Evolutionary conservation across 2,113 vertebrate species (phyloP), one percentile per base, ranked within the genome.

Genomic region (Nycticorax nycticorax): DNA sequence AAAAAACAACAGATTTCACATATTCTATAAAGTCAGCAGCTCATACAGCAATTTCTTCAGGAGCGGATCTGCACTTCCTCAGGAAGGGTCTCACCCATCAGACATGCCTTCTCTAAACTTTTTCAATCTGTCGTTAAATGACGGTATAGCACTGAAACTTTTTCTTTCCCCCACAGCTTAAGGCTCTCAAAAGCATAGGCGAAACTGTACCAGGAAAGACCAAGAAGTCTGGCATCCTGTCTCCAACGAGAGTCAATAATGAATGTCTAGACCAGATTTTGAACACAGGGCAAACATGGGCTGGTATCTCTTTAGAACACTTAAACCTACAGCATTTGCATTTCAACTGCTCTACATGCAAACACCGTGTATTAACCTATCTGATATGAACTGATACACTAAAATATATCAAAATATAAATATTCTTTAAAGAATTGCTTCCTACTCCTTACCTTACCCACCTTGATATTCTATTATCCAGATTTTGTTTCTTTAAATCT

Each of bases 91-190:
- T 62, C 16, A 43, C 47, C 43, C 20, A 64, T 37, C 56, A 79
- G 33, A 83, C 10, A 22, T 15, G 6, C 18, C 35, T 63, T 39
- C 63, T 57, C 57, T 48, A 35, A 43, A 43, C 41, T 43, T 43
- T 15, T 76, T 32, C 18, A 45, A 20, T 50, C 30, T 62, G 12
- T 53, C 33, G 57, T 71, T 66, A 71, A 57, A 62, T 62, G 23
- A 85, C 4, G 22, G 14, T 23, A 71, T 18, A 60, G n/a, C 39
- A 64, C 13, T 39, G 43, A 32, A 43, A 27, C 22, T 24, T 48
- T n/a, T 47, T 41, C 4, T 15, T 3, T 1, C 3, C 3, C 13
- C 18, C 6, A 4, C 15, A 41, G 10, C 17, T 41, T 43, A 88
- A 73, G 41, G 14, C 10, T 69, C 27, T 50, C 64, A 20, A 48